These are phyloP conservation scores for Drosophila sturtevanti DNA, from an alignment of 1,140 invertebrate genomes.

Conservation along the genomic window DNA sequence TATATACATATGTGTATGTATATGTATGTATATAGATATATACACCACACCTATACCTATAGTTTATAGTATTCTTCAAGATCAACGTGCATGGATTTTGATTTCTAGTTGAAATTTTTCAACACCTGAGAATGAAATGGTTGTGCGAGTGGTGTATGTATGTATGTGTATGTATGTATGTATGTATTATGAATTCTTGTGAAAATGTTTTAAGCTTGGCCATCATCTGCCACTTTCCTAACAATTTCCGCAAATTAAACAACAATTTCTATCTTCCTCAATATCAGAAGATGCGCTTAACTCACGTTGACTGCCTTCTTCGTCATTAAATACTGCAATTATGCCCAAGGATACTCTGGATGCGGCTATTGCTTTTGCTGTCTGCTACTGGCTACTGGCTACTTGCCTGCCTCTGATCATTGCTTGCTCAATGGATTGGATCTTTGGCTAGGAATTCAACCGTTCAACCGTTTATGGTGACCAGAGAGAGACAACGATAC, in stretches of 20 bases:
- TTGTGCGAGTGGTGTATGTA: neutral
- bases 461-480: constrained; percentile 19
- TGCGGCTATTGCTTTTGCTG: no score
- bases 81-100: neutral
- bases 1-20: no score
- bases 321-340: constrained; percentile 73
- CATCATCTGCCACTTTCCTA: constrained; percentile 47
- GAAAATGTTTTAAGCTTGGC: neutral
- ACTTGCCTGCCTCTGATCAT: neutral
- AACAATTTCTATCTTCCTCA: constrained; percentile 72
- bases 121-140: neutral
- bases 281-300: constrained; percentile 64
- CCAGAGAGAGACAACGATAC: constrained; percentile 41
- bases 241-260: constrained; percentile 79
- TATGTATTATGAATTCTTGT: constrained; percentile 10
- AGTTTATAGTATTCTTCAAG: neutral
- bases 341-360: constrained; percentile 55
- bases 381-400: neutral
- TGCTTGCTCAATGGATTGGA: constrained; percentile 10
- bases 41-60: no score
- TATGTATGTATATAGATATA: no score
- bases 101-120: neutral
- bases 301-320: constrained; percentile 66
- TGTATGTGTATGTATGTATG: neutral
- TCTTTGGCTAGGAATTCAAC: constrained; percentile 40